phyloP scores from a whole-genome alignment of 2,113 vertebrate species.

The Tragelaphus buxtoni region DNA sequence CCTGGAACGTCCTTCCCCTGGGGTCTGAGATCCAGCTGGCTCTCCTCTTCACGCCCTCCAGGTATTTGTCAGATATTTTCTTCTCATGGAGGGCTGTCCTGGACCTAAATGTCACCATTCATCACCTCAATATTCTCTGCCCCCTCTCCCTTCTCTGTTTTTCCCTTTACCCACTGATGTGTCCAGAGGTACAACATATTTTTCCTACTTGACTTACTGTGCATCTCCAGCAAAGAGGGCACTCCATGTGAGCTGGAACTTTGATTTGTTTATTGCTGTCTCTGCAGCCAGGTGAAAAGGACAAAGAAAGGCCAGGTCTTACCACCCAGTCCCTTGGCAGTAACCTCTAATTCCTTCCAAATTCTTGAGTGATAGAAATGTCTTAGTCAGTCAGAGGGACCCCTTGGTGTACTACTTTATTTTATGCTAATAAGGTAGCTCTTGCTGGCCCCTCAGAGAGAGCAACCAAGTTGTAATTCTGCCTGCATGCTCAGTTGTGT shows the following conservation, averaged over 20 bases:
- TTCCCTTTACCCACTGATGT: rapidly evolving
- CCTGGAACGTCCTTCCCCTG: neutral
- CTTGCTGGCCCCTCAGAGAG: neutral
- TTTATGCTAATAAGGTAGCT: neutral
- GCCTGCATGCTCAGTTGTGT: rapidly evolving
- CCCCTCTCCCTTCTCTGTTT: neutral
- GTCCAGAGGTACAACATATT: rapidly evolving
- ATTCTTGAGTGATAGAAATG: neutral
- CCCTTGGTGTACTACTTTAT: rapidly evolving
- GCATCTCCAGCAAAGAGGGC: rapidly evolving
- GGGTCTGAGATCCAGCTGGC: too few relatives aligned
- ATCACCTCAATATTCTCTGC: neutral
- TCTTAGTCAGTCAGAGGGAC: neutral
- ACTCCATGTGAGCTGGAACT: neutral
- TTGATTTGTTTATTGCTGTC: neutral
- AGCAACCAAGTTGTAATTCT: neutral
- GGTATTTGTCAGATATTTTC: too few relatives aligned
- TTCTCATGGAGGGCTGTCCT: neutral
- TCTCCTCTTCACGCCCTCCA: neutral
- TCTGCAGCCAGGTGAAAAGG: neutral
- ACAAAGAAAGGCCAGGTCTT: neutral
- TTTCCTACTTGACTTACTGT: neutral
- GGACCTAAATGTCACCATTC: neutral
- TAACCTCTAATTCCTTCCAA: neutral
- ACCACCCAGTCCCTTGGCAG: neutral